Base-by-base conservation (phyloP, 2,797 vertebrate genomes). In the Kryptopterus vitreolus region DNA sequence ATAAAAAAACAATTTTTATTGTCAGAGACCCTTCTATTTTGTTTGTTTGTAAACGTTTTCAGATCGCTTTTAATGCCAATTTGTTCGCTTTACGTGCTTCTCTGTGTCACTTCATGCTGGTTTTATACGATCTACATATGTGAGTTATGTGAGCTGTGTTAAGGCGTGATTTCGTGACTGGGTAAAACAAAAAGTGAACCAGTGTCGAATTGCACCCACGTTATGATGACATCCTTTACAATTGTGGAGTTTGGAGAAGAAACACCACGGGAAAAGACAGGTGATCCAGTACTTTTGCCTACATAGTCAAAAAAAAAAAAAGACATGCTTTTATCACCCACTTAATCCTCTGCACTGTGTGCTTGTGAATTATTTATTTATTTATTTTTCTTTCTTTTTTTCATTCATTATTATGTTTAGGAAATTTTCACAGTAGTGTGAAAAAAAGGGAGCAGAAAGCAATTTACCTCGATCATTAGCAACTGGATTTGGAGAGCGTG, bases 381-480 rank as follows among this genome's bases (percentile, higher is more conserved):
- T 4, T 48, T 48, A 26, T 46, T 26, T n/a, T 33, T 65, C 15
- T 4, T 48, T 48, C 26, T 46, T 26, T n/a, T 46, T 24, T 43
- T n/a, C 58, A 43, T 63, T 65, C 33, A 16, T 80, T 55, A 73
- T 31, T 20, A 10, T 73, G 50, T 62, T 74, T 15, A 70, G 43
- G 33, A 55, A 31, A 80, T 73, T 73, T 59, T 33, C 10, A 38
- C 4, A 31, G 46, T 59, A 4, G 69, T 57, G 22, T 65, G 59
- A 46, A 65, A 58, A 26, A 29, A 71, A 50, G 50, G 61, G 58
- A 58, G 70, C 48, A 65, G n/a, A 31, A 50, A 38, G 35, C 24
- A 74, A 80, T 57, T 74, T 65, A 18, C 73, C 31, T 50, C 43
- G 35, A 31, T 53, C 57, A 31, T 57, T 74, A 73, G 43, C 18